Conservation (phyloP, 2,888 invertebrate genomes). For the Eupithecia abbreviata region DNA sequence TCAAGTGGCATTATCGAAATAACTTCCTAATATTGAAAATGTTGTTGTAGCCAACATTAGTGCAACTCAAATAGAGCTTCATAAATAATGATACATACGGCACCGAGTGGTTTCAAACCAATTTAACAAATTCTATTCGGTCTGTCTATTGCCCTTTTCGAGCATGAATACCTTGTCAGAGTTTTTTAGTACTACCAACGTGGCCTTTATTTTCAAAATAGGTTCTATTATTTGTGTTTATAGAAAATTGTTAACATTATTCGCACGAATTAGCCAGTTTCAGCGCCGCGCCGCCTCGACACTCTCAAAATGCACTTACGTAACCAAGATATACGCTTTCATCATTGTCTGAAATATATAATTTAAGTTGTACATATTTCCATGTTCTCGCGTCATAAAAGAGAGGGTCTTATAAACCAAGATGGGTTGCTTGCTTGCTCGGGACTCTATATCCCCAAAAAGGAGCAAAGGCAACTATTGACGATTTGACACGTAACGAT, state of each 20-base stretch:
- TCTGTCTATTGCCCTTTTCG: not conserved
- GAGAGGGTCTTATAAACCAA: not conserved
- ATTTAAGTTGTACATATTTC: not conserved
- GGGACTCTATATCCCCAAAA: not conserved
- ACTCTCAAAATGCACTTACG: not conserved
- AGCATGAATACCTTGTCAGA: not conserved
- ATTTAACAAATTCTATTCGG: not conserved
- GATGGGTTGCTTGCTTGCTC: not conserved
- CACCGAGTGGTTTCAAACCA: not conserved
- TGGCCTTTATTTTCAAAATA: not conserved
- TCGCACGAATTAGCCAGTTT: too few relatives aligned
- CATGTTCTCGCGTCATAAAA: not conserved
- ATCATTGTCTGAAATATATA: not conserved
- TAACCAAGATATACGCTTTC: not conserved
- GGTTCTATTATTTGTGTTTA: not conserved
- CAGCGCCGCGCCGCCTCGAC: not conserved
- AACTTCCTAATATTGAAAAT: constrained; percentile 21
- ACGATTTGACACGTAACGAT: too few relatives aligned
- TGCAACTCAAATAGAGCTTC: constrained; percentile 26
- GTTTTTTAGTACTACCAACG: not conserved
- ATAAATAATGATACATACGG: not conserved
- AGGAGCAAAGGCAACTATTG: not conserved
- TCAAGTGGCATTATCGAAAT: constrained; percentile 19
- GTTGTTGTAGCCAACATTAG: constrained; percentile 19
- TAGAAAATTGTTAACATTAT: too few relatives aligned